Conservation (phyloP, 2,113 vertebrate genomes). For the Oxyruncus cristatus region DNA sequence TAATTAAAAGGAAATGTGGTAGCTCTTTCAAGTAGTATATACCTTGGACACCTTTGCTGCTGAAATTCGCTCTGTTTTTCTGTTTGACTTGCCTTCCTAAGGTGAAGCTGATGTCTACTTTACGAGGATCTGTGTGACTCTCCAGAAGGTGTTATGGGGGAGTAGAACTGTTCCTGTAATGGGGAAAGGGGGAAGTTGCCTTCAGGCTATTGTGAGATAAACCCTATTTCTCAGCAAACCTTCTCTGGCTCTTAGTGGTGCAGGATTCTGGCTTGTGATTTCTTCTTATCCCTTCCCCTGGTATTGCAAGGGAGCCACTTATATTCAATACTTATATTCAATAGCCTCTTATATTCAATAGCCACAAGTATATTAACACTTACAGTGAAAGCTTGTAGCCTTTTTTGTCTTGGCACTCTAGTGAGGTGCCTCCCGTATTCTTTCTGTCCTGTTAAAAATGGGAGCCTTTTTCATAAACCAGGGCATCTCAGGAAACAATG, state of each 20-base stretch:
- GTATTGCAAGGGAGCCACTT: background rate
- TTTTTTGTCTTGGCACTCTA: background rate
- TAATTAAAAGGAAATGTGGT: background rate
- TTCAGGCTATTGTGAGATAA: background rate
- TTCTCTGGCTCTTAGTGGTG: background rate
- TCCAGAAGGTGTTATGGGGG: accelerated
- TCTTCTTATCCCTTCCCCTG: background rate
- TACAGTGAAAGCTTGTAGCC: background rate
- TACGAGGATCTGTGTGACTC: background rate
- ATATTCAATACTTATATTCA: no score
- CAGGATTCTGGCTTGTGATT: background rate
- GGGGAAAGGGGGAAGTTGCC: background rate
- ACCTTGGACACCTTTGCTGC: background rate
- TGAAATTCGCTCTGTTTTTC: background rate
- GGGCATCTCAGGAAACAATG: background rate
- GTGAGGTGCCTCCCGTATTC: background rate
- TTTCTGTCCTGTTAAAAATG: background rate
- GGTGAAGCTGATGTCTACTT: background rate
- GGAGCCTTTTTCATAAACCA: background rate
- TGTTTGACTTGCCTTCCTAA: background rate
- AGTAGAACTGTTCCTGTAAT: background rate
- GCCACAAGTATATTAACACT: background rate
- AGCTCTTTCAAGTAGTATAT: background rate
- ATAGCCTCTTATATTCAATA: no score
- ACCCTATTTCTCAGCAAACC: background rate